These are phyloP conservation scores for Epirrita christyi DNA, from an alignment of 2,888 invertebrate species.

Conservation along the genomic window DNA sequence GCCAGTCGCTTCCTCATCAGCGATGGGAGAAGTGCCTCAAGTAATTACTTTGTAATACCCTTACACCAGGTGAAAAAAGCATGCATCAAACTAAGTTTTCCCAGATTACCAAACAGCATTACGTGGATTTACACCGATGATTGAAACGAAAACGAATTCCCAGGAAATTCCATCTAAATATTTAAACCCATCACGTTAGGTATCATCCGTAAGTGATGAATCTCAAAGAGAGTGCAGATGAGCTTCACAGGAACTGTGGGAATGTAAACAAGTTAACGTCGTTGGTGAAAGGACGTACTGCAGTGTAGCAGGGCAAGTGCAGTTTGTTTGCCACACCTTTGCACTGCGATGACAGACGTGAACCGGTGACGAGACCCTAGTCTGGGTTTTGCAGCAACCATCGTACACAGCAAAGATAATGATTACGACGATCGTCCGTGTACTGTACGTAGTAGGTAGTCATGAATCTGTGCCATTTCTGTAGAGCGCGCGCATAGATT, in stretches of 20 bases:
- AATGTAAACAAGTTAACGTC: constrained; percentile 49
- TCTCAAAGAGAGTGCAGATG: constrained; percentile 15
- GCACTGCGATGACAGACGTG: constrained; percentile 40
- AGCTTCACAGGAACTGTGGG: constrained; percentile 42
- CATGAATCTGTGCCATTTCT: too few species aligned
- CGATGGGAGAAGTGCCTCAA: too few species aligned
- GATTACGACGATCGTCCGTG: too few species aligned
- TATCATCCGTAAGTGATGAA: constrained; percentile 14
- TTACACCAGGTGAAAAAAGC: too few species aligned
- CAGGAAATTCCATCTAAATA: constrained; percentile 24
- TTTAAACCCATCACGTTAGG: constrained; percentile 12
- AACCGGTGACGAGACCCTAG: constrained; percentile 32
- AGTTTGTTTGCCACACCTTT: constrained; percentile 48
- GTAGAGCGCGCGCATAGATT: too few species aligned
- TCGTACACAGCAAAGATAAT: too few species aligned
- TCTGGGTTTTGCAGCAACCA: neutral
- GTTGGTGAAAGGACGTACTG: constrained; percentile 32
- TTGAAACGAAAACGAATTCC: constrained; percentile 18
- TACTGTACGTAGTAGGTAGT: too few species aligned
- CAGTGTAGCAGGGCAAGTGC: constrained; percentile 29
- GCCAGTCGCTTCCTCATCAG: too few species aligned
- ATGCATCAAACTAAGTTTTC: neutral
- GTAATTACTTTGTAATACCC: too few species aligned
- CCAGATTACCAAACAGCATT: neutral
- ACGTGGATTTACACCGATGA: neutral